Evolutionary conservation across 2,888 invertebrate genomes (phyloP), one percentile per base, ranked within the genome.

Genomic region (Allolobophora icterica): DNA sequence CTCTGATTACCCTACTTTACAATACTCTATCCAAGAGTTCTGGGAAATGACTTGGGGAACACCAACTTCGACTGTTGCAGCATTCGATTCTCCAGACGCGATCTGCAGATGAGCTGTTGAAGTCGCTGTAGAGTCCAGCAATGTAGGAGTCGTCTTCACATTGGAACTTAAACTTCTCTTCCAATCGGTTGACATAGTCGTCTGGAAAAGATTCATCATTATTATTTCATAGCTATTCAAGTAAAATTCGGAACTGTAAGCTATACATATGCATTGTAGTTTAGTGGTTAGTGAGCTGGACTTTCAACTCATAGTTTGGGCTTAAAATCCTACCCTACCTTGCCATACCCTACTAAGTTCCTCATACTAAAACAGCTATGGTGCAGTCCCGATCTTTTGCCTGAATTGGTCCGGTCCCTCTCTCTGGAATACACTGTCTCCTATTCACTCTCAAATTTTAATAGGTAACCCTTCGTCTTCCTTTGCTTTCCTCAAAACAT

Each of bases 71-170:
- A 87, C 87, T 87, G 87, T 38, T 33, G 87, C 87, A 87, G 24
- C 87, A 87, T 87, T 87, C 87, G n/a, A 87, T 34, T 87, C 87
- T 87, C 87, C 87, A 87, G 6, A 38, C 34, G 19, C 87, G 34
- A 38, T 87, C 87, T n/a, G 87, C 87, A 19, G 38, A 19, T 35
- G 87, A 35, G 24, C 35, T 38, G 38, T 17, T 87, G 87, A 35
- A 87, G 87, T 87, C 87, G n/a, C 87, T 87, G 87, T 87, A 87
- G 87, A 87, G 87, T 35, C 87, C 87, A 35, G 87, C 87, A 35
- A 87, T 35, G 24, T 87, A 87, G 19, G 87, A 34, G 38, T 87
- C n/a, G 1, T 87, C 35, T n/a, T 2, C 34, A 35, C 87, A 87
- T 1, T 87, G 87, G 38, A 87, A 87, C 38, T 87, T 87, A 3